phyloP scores from a whole-genome alignment of 1,140 invertebrate genomes.

The Zeugodacus cucurbitae region DNA sequence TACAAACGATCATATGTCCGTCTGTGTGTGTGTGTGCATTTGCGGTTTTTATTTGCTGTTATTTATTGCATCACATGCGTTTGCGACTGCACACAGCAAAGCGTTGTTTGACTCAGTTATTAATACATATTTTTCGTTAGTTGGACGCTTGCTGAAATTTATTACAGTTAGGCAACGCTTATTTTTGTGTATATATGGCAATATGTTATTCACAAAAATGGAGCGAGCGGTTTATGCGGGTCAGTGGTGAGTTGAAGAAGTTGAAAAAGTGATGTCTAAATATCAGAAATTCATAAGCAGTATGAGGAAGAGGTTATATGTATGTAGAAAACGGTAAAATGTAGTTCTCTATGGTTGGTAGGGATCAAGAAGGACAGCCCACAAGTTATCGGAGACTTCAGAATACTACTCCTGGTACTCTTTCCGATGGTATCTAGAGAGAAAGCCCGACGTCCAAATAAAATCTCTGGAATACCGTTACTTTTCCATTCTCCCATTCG shows the following conservation, averaged over 20 bases:
- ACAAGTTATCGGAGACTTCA: too few species aligned
- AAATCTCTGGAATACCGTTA: too few species aligned
- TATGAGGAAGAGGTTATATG: not conserved
- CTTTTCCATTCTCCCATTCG: too few species aligned
- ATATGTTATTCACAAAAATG: not conserved
- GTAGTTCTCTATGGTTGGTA: not conserved
- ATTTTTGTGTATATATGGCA: not conserved
- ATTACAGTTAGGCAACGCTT: not conserved
- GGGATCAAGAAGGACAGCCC: not conserved
- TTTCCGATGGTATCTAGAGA: too few species aligned
- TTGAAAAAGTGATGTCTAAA: not conserved
- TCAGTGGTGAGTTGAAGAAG: not conserved
- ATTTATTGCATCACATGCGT: conserved; percentile 23
- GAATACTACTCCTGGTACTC: too few species aligned
- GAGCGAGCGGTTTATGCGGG: not conserved
- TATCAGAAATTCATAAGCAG: not conserved
- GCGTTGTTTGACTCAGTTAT: not conserved
- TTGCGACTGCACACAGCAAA: not conserved
- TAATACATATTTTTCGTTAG: conserved; percentile 11
- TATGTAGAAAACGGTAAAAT: not conserved
- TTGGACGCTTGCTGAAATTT: not conserved
- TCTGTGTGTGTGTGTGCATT: not conserved
- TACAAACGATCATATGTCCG: not conserved
- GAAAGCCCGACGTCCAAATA: too few species aligned
- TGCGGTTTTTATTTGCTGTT: conserved; percentile 16